Conservation (phyloP, 2,113 vertebrate species). For the Pelmatolapia mariae region DNA sequence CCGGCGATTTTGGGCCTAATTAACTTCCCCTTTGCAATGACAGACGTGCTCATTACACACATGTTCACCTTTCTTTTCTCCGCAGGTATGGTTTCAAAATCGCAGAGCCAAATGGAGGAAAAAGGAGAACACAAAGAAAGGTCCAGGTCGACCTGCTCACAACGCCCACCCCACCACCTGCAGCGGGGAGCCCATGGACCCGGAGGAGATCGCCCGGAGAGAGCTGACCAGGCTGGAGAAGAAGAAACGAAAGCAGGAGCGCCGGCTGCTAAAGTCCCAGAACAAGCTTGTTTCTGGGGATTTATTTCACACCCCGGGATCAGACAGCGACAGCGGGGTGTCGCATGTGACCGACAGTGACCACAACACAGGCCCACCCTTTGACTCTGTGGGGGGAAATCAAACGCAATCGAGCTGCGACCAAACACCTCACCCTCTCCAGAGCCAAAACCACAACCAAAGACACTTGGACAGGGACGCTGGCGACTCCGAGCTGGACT, state of each 20-base stretch:
- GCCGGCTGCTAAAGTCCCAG: constrained; percentile 89
- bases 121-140: constrained; percentile 99
- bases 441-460: constrained; percentile 74
- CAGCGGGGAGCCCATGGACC: constrained; percentile 98
- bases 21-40: neutral
- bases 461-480: constrained; percentile 78
- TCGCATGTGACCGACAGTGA: constrained; percentile 80
- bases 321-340: constrained; percentile 93
- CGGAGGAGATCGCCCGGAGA: constrained; percentile 93
- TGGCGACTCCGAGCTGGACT: constrained; percentile 76
- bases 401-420: constrained; percentile 75
- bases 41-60: neutral
- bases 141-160: constrained; percentile 93
- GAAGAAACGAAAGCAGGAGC: constrained; percentile 95
- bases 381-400: constrained; percentile 51
- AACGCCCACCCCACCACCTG: constrained; percentile 97
- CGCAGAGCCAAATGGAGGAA: constrained; percentile 98
- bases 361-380: constrained; percentile 48
- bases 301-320: constrained; percentile 90
- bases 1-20: neutral
- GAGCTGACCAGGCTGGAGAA: constrained; percentile 93
- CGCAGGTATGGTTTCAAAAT: constrained; percentile 98
- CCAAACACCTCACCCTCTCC: constrained; percentile 60
- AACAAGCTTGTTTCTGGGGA: constrained; percentile 79
- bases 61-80: constrained; percentile 37